These are phyloP conservation scores for Fragum fragum DNA, from an alignment of 2,888 invertebrate genomes.

Conservation along the genomic window DNA sequence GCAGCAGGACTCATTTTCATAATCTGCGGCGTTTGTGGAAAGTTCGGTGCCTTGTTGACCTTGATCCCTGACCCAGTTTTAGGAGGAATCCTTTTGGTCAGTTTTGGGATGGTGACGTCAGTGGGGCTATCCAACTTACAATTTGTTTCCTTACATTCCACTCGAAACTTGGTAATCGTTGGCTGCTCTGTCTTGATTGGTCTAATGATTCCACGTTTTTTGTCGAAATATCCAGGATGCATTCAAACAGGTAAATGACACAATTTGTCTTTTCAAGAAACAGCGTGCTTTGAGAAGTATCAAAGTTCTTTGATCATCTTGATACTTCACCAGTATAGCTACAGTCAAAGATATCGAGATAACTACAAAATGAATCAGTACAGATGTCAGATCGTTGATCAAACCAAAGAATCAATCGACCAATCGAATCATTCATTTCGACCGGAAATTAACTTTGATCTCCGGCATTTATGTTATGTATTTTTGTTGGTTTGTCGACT, in stretches of 20 bases:
- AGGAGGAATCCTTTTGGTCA: slow-evolving; percentile 85
- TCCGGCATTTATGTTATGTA: too few relatives aligned
- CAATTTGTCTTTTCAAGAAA: too few relatives aligned
- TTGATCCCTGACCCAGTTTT: slow-evolving; percentile 88
- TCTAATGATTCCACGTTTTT: slow-evolving; percentile 88
- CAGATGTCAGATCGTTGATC: too few relatives aligned
- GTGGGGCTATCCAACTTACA: slow-evolving; percentile 82
- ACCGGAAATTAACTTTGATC: too few relatives aligned
- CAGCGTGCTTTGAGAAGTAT: too few relatives aligned
- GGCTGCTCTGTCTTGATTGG: slow-evolving; percentile 96
- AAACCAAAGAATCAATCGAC: too few relatives aligned
- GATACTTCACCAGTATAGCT: too few relatives aligned
- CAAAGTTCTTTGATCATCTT: too few relatives aligned
- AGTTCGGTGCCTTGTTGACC: slow-evolving; percentile 87
- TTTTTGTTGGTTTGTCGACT: too few relatives aligned
- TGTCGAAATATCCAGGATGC: slow-evolving; percentile 70
- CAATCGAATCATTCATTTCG: too few relatives aligned
- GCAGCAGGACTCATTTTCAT: slow-evolving; percentile 87
- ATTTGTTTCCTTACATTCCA: slow-evolving; percentile 92
- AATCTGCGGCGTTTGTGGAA: slow-evolving; percentile 86
- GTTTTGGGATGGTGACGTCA: slow-evolving; percentile 85
- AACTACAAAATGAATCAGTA: too few relatives aligned
- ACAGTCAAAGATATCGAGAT: too few relatives aligned
- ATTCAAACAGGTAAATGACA: slow-evolving; percentile 82
- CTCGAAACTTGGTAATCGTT: slow-evolving; percentile 94